A percentile compares a stretch with the other conserved stretches of the same genome.
phyloP scores from a whole-genome alignment of 1,140 invertebrate genomes.

The Mactra quadrangularis region DNA sequence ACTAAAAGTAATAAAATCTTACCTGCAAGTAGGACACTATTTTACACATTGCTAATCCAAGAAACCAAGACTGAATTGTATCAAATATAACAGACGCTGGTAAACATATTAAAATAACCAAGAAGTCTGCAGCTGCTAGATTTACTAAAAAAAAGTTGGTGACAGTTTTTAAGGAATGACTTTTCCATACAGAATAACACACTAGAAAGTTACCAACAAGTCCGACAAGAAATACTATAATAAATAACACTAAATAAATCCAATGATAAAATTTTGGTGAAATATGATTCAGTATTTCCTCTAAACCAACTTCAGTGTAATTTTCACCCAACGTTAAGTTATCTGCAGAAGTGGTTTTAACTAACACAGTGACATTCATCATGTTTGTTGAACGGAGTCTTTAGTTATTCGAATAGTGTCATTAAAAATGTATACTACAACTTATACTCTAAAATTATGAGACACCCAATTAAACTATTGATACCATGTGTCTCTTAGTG shows the following conservation, averaged over 20 bases:
- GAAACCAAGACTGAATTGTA: slow-evolving; percentile 94
- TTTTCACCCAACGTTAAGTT: background rate
- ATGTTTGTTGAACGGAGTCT: too few species aligned
- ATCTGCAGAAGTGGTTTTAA: too few species aligned
- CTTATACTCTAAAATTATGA: too few species aligned
- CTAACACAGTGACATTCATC: too few species aligned
- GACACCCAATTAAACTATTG: too few species aligned
- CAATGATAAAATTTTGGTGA: slow-evolving; percentile 69
- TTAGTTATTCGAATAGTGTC: too few species aligned
- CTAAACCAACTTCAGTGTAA: too few species aligned
- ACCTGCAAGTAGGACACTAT: slow-evolving; percentile 94
- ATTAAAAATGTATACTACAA: too few species aligned
- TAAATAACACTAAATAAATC: slow-evolving; percentile 84
- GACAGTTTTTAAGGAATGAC: slow-evolving; percentile 93
- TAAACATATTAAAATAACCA: slow-evolving; percentile 94
- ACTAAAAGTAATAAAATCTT: slow-evolving; percentile 60
- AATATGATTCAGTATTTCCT: slow-evolving; percentile 65
- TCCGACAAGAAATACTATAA: slow-evolving; percentile 90
- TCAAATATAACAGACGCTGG: slow-evolving; percentile 93
- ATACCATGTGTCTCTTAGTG: too few species aligned
- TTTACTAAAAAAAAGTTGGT: slow-evolving; percentile 97
- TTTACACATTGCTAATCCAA: slow-evolving; percentile 92
- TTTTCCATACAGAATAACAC: slow-evolving; percentile 92
- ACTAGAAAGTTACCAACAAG: slow-evolving; percentile 94
- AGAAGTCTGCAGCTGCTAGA: slow-evolving; percentile 94